These are phyloP conservation scores for Mallotus villosus DNA, from an alignment of 2,797 vertebrate genomes.

Conservation along the genomic window DNA sequence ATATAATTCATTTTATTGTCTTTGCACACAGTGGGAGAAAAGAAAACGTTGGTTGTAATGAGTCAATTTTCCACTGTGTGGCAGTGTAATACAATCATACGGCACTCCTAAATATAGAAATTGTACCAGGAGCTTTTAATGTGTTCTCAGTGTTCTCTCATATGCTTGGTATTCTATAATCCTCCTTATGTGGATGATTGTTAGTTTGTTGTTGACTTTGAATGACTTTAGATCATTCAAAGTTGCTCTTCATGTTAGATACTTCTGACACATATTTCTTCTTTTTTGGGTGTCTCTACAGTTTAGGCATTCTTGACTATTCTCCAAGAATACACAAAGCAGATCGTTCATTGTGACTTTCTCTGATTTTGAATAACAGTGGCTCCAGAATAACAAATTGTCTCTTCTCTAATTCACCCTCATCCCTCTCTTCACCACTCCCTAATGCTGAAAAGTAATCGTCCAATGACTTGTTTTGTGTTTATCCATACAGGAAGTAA, in stretches of 20 bases:
- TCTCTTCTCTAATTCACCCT: neutral
- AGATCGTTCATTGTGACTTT: neutral
- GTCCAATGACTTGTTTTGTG: neutral
- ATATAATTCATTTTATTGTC: neutral
- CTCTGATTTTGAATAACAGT: too few relatives aligned
- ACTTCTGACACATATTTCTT: neutral
- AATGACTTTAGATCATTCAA: neutral
- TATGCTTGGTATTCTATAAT: neutral
- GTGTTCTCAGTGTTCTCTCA: neutral
- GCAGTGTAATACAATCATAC: conserved; percentile 38
- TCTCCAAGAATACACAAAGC: too few relatives aligned
- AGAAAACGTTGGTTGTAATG: neutral
- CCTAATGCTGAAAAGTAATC: neutral
- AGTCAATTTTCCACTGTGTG: conserved; percentile 40
- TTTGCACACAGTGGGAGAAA: neutral
- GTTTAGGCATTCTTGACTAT: too few relatives aligned
- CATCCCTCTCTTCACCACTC: neutral
- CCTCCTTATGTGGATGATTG: neutral
- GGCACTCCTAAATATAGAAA: neutral
- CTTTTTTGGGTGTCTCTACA: neutral
- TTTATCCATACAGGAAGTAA: conserved; percentile 3
- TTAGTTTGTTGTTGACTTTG: neutral
- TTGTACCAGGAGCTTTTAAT: too few relatives aligned
- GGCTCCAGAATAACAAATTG: too few relatives aligned
- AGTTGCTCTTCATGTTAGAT: neutral